These are phyloP conservation scores for Hirudinaria manillensis DNA, from an alignment of 2,888 invertebrate species.

Conservation along the genomic window DNA sequence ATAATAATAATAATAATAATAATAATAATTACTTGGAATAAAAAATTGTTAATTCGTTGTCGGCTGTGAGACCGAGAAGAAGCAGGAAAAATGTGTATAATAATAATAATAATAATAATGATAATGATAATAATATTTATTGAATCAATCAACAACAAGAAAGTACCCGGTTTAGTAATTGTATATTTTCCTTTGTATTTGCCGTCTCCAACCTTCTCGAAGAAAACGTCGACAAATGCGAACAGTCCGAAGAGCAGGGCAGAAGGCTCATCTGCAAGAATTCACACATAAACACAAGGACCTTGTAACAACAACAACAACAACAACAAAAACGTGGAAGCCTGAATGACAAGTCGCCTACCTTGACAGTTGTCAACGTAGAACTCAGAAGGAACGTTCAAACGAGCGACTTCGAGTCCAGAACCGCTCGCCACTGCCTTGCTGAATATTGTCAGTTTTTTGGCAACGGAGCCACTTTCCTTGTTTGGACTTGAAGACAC, in stretches of 20 bases:
- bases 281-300: no score
- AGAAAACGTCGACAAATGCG: neutral
- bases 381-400: slow-evolving; percentile 15
- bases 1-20: no score
- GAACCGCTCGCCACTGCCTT: slow-evolving; percentile 1
- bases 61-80: no score
- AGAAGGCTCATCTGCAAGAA: neutral
- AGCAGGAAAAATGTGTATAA: no score
- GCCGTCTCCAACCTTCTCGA: neutral
- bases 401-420: neutral
- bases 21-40: no score
- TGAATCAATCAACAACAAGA: neutral
- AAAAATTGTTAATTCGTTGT: no score
- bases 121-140: no score
- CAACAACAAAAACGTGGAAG: no score
- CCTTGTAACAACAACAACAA: no score
- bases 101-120: no score
- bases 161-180: slow-evolving; percentile 12
- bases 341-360: no score
- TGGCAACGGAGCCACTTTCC: neutral
- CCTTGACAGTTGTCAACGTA: slow-evolving; percentile 3
- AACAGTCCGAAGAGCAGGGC: neutral
- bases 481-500: neutral
- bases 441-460: slow-evolving; percentile 13
- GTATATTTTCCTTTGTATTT: neutral